Conservation (phyloP, 2,888 invertebrate genomes). For the Dorcus parallelipipedus region DNA sequence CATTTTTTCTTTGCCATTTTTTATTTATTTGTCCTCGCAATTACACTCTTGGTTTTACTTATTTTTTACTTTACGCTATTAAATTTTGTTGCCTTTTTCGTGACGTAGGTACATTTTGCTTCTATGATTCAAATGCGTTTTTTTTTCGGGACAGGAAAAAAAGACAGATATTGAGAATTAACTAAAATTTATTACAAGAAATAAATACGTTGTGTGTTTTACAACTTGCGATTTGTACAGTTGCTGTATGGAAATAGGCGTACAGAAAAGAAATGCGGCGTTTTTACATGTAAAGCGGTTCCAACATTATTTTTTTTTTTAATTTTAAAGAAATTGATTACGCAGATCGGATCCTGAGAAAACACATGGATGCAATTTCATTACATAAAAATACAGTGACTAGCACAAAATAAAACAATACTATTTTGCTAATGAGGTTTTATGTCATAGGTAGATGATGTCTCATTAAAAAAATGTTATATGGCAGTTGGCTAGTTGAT, state of each 20-base stretch:
- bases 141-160: not conserved
- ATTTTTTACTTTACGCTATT: no score
- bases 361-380: slow-evolving; percentile 7
- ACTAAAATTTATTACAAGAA: slow-evolving; percentile 24
- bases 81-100: no score
- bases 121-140: no score
- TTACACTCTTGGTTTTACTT: no score
- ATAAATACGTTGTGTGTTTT: slow-evolving; percentile 24
- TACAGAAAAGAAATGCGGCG: slow-evolving; percentile 9
- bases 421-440: slow-evolving; percentile 10
- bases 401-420: slow-evolving; percentile 16
- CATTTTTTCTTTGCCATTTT: no score
- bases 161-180: slow-evolving; percentile 12
- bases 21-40: no score
- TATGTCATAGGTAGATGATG: not conserved
- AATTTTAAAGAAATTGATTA: not conserved
- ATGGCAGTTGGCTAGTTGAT: no score
- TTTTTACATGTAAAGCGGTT: slow-evolving; percentile 2
- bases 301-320: not conserved
- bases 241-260: slow-evolving; percentile 11
- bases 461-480: no score
- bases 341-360: slow-evolving; percentile 2
- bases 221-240: slow-evolving; percentile 17
- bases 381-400: slow-evolving; percentile 17
- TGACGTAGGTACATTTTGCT: no score